Conservation (phyloP, 2,797 vertebrate species). For the Hephaestus fuliginosus region DNA sequence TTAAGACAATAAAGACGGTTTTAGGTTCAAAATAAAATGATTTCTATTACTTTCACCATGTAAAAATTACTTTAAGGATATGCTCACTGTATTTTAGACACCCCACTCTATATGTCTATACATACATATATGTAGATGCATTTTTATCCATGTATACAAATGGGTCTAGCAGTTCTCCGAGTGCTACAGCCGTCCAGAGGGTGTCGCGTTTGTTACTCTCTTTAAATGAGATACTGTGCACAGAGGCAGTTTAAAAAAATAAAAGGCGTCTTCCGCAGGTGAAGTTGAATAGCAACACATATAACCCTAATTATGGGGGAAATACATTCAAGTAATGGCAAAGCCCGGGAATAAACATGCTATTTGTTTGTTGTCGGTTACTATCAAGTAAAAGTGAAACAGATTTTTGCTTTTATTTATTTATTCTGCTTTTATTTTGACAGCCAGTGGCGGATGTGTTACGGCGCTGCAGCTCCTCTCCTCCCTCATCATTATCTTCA, state of each 20-base stretch:
- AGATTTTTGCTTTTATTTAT: not conserved
- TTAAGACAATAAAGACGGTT: not conserved
- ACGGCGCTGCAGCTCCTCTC: not conserved
- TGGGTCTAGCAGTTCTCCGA: too few species aligned
- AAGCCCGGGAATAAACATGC: too few species aligned
- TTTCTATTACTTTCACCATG: not conserved
- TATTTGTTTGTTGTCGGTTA: not conserved
- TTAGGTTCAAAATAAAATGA: slow-evolving; percentile 26
- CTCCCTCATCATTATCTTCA: slow-evolving; percentile 24
- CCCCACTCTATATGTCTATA: too few species aligned
- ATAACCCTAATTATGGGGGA: not conserved
- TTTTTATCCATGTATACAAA: too few species aligned
- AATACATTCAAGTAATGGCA: too few species aligned
- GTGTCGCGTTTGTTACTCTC: too few species aligned
- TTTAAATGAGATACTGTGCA: too few species aligned
- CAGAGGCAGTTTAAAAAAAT: not conserved
- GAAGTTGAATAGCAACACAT: not conserved
- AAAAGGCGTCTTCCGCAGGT: not conserved
- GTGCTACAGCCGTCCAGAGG: too few species aligned
- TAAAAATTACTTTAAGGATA: too few species aligned
- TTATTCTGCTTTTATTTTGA: slow-evolving; percentile 46
- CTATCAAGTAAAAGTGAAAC: not conserved
- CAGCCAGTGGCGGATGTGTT: slow-evolving; percentile 47
- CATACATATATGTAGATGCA: not conserved
- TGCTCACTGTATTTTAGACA: too few species aligned